phyloP scores from a whole-genome alignment of 1,140 invertebrate species.

The Coboldia fuscipes region DNA sequence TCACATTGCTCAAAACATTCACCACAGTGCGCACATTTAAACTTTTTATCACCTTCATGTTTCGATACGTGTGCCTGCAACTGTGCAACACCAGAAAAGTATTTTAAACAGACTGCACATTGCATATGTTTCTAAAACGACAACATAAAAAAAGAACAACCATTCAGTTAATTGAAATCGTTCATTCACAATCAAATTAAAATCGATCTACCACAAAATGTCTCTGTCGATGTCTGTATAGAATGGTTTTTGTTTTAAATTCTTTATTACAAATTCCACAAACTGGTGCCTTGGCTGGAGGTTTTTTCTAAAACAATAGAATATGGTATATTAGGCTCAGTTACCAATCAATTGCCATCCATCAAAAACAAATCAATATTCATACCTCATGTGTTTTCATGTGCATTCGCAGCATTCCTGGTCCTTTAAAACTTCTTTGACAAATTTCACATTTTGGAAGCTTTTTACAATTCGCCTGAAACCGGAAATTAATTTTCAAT shows the following conservation, averaged over 20 bases:
- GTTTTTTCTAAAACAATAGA: slow-evolving; percentile 7
- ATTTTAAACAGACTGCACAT: neutral
- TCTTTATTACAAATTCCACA: slow-evolving; percentile 31
- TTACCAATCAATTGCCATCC: too few relatives aligned
- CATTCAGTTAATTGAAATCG: neutral
- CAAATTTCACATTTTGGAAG: slow-evolving; percentile 33
- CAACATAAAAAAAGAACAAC: neutral
- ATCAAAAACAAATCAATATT: neutral
- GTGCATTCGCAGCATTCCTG: slow-evolving; percentile 35
- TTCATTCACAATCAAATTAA: neutral
- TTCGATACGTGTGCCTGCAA: neutral
- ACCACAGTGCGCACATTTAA: neutral
- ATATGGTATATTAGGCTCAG: too few relatives aligned
- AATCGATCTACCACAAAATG: slow-evolving; percentile 21
- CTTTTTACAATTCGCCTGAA: slow-evolving; percentile 32
- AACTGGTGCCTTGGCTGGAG: slow-evolving; percentile 27
- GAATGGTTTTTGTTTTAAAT: slow-evolving; percentile 29
- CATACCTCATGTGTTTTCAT: slow-evolving; percentile 30
- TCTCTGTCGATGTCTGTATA: slow-evolving; percentile 31
- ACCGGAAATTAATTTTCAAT: slow-evolving; percentile 2
- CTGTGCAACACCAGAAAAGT: neutral
- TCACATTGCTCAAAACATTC: neutral
- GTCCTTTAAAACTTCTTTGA: slow-evolving; percentile 29
- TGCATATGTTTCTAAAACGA: neutral
- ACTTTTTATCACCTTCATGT: neutral